Percentiles rank a stretch among this genome's conserved stretches.
Conservation (phyloP, 2,888 invertebrate genomes). For the Automeris io region DNA sequence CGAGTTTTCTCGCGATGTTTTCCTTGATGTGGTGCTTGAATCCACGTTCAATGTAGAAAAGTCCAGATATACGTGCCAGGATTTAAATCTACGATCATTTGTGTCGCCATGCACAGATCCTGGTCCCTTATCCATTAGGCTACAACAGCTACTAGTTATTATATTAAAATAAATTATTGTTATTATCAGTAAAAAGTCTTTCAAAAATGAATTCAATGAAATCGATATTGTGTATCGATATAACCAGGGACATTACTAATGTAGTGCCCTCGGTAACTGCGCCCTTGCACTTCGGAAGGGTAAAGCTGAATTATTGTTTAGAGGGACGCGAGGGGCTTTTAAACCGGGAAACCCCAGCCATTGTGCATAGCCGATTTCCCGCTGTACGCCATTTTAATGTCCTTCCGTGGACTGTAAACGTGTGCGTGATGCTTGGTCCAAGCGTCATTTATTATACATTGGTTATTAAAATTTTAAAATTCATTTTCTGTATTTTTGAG, state of each 20-base stretch:
- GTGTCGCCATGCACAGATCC: no score
- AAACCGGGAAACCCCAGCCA: conserved; percentile 75
- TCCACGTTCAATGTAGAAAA: no score
- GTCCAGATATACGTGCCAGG: no score
- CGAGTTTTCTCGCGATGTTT: no score
- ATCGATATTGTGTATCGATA: background rate
- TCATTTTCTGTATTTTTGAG: no score
- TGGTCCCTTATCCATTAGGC: no score
- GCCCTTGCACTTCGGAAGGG: conserved; percentile 77
- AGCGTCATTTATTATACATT: conserved; percentile 8
- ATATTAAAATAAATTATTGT: no score
- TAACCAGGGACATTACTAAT: conserved; percentile 30
- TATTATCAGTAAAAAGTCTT: no score
- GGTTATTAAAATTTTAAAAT: no score
- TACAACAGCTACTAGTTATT: no score
- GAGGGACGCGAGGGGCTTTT: conserved; percentile 58
- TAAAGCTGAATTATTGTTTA: conserved; percentile 76
- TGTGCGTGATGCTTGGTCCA: conserved; percentile 27
- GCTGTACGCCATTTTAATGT: conserved; percentile 73
- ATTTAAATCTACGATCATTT: no score
- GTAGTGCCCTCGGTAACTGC: conserved; percentile 61
- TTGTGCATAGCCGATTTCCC: conserved; percentile 75
- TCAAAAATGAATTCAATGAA: background rate
- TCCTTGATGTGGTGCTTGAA: no score
- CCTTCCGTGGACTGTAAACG: conserved; percentile 35